Evolutionary conservation across 1,140 invertebrate species (phyloP).

Genomic region (Pollicipes pollicipes): DNA sequence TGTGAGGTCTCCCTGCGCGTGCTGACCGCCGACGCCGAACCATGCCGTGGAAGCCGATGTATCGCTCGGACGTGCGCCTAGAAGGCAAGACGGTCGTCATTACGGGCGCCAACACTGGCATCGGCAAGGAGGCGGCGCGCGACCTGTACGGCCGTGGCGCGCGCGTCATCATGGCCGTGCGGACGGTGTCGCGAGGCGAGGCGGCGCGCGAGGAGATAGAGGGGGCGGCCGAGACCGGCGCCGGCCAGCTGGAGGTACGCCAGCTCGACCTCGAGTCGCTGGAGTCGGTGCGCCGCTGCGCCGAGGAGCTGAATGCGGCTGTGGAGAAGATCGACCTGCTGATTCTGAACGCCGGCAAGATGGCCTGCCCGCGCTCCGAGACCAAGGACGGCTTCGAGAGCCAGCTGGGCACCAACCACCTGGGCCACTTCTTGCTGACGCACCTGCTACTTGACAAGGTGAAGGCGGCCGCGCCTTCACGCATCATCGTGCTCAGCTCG

Average conservation of each 20-base stretch:
- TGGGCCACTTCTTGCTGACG: conserved; percentile 33
- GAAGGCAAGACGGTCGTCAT: conserved; percentile 38
- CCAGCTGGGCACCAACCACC: conserved; percentile 32
- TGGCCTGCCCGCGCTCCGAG: conserved; percentile 41
- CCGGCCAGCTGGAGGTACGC: conserved; percentile 33
- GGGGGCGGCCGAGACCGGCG: conserved; percentile 24
- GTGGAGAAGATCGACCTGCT: conserved; percentile 47
- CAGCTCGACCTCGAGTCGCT: conserved; percentile 52
- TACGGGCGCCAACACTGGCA: conserved; percentile 40
- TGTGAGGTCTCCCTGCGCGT: too few species aligned
- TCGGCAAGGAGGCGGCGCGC: conserved; percentile 31
- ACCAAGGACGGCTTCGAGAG: conserved; percentile 31
- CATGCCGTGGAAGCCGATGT: neutral
- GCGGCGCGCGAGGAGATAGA: conserved; percentile 9
- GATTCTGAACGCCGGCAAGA: conserved; percentile 64
- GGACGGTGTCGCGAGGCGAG: conserved; percentile 40
- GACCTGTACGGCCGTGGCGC: conserved; percentile 30
- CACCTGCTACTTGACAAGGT: conserved; percentile 29
- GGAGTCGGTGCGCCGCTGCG: conserved; percentile 49
- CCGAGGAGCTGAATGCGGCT: conserved; percentile 36
- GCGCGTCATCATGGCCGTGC: conserved; percentile 52
- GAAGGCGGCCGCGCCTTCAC: conserved; percentile 40
- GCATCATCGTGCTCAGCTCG: conserved; percentile 72
- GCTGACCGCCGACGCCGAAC: too few species aligned
- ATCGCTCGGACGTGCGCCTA: conserved; percentile 14